Base-by-base conservation (phyloP, 2,888 invertebrate genomes). In the Coecobrya sp. region DNA sequence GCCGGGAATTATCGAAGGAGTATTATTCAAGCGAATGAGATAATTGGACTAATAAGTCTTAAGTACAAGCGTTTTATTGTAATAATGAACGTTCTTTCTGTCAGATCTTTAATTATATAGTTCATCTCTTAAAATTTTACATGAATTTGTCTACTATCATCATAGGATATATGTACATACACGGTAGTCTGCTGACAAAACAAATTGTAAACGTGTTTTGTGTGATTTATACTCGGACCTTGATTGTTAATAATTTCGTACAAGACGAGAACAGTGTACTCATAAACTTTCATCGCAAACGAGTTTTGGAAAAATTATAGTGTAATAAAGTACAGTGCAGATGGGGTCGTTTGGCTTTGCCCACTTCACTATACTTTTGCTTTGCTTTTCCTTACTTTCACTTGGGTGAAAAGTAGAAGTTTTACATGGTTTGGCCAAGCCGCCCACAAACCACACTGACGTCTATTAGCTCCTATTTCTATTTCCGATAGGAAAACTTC, bases 381-480 rank as follows among this genome's bases (percentile, higher is more conserved):
- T 62, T 59, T 59, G 30, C 30, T 36, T 82, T 82, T 42, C 30
- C 4, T 0, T 5, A 10, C 11, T 22, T 45, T 81, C 55, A 16
- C 81, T 55, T 10, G 1, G 81, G n/a, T 45, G 19, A 45, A 45
- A 22, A 45, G 22, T 7, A 27, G 10, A 76, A 19, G 16, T 73
- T 73, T 73, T 73, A 45, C 42, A 36, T 16, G 25, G 25, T 65
- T 65, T 84, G 62, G 65, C 84, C 84, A 45, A 16, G 16, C 65
- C 42, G 42, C 62, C 36, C 62, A n/a, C 65, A 62, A 84, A 84
- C 82, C 59, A 42, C 36, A 36, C 59, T 82, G 62, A 62, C 55
- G 59, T 82, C 62, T 36, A 84, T 19, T 30, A 55, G 30, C 55
- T 25, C 30, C 55, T 22, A 16, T 65, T 7, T 82, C 8, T 19